A percentile compares a stretch with the other conserved stretches of the same genome.
phyloP scores from a whole-genome alignment of 1,140 invertebrate genomes.

The Bombus affinis region DNA sequence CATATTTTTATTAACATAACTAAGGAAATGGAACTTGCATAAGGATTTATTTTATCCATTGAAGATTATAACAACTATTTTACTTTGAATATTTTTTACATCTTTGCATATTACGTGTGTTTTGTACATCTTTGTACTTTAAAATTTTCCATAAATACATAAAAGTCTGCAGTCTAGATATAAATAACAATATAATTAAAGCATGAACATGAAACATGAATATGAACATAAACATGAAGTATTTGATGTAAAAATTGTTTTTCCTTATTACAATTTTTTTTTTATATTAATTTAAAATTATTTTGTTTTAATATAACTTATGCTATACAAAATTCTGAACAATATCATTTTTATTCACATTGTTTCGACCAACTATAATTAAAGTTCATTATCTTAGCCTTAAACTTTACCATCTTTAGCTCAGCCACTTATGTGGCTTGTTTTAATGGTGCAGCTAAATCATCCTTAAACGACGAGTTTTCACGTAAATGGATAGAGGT shows the following conservation, averaged over 20 bases:
- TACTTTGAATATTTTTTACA: too few relatives aligned
- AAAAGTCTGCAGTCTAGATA: neutral
- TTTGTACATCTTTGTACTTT: too few relatives aligned
- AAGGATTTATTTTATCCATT: too few relatives aligned
- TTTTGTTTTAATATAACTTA: too few relatives aligned
- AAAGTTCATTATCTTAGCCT: neutral
- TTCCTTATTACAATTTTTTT: neutral
- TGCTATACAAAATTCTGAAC: neutral
- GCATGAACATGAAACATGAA: neutral
- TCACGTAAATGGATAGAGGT: neutral
- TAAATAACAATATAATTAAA: neutral
- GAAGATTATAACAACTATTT: too few relatives aligned
- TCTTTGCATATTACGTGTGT: too few relatives aligned
- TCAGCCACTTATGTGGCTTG: neutral
- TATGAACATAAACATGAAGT: neutral
- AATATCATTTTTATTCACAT: neutral
- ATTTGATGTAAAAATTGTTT: neutral
- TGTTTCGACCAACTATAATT: neutral
- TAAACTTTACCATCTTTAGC: too few relatives aligned
- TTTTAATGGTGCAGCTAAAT: neutral
- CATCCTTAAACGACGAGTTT: slow-evolving; percentile 3
- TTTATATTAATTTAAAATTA: too few relatives aligned
- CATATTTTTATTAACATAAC: too few relatives aligned
- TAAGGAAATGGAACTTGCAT: too few relatives aligned
- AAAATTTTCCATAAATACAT: too few relatives aligned